Conservation (phyloP, 2,888 invertebrate genomes). For the Tupiocoris notatus region DNA sequence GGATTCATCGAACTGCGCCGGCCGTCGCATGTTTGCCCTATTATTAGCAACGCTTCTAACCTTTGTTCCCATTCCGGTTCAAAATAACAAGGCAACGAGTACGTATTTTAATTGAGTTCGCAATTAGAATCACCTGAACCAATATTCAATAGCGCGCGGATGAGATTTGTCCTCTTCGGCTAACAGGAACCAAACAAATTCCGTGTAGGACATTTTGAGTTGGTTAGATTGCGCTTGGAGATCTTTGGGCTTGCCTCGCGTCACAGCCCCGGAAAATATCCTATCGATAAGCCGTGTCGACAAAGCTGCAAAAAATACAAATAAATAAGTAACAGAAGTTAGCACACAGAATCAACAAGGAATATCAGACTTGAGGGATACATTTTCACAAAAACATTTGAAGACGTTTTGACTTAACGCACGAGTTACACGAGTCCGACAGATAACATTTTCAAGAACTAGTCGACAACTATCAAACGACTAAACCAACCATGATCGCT, state of each 20-base stretch:
- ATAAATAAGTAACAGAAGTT: no score
- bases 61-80: background rate
- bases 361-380: no score
- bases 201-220: conserved; percentile 90
- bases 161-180: conserved; percentile 99
- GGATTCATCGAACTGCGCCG: background rate
- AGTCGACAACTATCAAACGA: background rate
- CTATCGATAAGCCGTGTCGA: conserved; percentile 96
- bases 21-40: background rate
- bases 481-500: conserved; percentile 88
- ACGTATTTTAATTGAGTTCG: background rate
- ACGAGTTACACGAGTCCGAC: no score
- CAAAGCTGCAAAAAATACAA: conserved; percentile 72
- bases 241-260: conserved; percentile 64
- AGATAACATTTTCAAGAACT: no score
- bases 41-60: background rate
- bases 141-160: conserved; percentile 91
- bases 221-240: conserved; percentile 56
- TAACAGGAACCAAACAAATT: conserved; percentile 98
- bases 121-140: conserved; percentile 68
- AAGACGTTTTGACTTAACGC: no score
- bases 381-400: no score
- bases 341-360: no score
- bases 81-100: background rate
- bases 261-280: conserved; percentile 95